These are phyloP conservation scores for Pseudomyrmex sp. DNA, from an alignment of 1,140 invertebrate species.

Conservation along the genomic window DNA sequence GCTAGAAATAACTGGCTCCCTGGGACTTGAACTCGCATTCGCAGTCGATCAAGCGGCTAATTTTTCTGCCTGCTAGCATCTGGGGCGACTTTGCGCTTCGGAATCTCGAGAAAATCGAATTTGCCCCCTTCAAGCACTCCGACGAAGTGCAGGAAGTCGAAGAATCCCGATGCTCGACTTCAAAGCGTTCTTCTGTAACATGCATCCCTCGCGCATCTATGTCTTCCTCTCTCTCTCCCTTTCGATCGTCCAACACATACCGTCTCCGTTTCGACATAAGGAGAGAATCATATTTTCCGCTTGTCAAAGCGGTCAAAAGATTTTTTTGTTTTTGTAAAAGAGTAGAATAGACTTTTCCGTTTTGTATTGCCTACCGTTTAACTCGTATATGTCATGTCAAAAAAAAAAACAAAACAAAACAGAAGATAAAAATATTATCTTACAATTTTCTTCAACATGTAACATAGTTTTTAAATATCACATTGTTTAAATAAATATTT, in stretches of 20 bases:
- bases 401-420: no score
- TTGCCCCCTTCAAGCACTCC: neutral
- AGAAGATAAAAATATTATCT: no score
- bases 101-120: slow-evolving; percentile 42
- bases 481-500: no score
- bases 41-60: slow-evolving; percentile 29
- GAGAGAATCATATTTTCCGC: slow-evolving; percentile 35
- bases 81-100: slow-evolving; percentile 20
- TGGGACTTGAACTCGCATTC: neutral
- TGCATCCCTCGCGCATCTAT: neutral
- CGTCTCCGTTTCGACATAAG: neutral
- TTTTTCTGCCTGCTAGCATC: slow-evolving; percentile 32
- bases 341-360: no score
- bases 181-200: slow-evolving; percentile 44
- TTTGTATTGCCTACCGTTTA: no score
- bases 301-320: no score
- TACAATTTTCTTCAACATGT: no score
- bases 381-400: no score
- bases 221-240: neutral
- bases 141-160: slow-evolving; percentile 9
- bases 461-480: no score
- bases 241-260: neutral
- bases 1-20: neutral
- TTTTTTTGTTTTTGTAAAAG: no score
- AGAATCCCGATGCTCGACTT: slow-evolving; percentile 23